Evolutionary conservation across 2,113 vertebrate species (phyloP), one percentile per base, ranked within the genome.

Genomic region (Percina caprodes): DNA sequence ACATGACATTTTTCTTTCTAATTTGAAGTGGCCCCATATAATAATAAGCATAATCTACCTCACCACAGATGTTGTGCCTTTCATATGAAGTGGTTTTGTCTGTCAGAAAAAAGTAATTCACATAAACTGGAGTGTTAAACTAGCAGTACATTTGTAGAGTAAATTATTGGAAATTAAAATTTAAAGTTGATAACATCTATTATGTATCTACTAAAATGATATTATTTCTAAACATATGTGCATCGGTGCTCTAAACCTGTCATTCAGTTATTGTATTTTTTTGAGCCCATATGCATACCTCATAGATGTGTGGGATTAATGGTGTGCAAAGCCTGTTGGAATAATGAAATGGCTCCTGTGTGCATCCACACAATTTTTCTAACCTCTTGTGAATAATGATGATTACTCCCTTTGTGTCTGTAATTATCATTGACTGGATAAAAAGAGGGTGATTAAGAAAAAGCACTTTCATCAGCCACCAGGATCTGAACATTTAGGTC

Each of bases 401-500:
- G 84, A 93, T 90, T 86, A 87, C 86, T 89, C 80, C 54, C 73
- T 90, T 89, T 86, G 80, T 76, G 69, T 83, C 68, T 0, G 82
- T 84, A 89, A 92, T 93, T 92, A 88, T 90, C 74, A 79, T 56
- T 13, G 70, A 65, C 48, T 80, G 69, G 81, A 79, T 78, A 84
- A 86, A 92, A 58, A 55, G 68, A 78, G 51, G 60, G 76, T 83
- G 92, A 93, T 94, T 92, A 89, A 90, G 88, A 79, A 51, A 78
- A 63, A 83, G 86, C 92, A 88, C 90, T 94, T 92, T 88, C 85
- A 92, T 95, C 91, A 93, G 79, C 80, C 75, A 68, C 65, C 49
- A 19, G 73, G 63, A 77, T 81, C 58, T 59, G 87, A 83, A 78
- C 74, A 71, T 79, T 55, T 33, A 55, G 75, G 77, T 56, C 33